A percentile compares a stretch with the other conserved stretches of the same genome.
Evolutionary conservation across 2,888 invertebrate species (phyloP).

Genomic region (Cryptus armator): DNA sequence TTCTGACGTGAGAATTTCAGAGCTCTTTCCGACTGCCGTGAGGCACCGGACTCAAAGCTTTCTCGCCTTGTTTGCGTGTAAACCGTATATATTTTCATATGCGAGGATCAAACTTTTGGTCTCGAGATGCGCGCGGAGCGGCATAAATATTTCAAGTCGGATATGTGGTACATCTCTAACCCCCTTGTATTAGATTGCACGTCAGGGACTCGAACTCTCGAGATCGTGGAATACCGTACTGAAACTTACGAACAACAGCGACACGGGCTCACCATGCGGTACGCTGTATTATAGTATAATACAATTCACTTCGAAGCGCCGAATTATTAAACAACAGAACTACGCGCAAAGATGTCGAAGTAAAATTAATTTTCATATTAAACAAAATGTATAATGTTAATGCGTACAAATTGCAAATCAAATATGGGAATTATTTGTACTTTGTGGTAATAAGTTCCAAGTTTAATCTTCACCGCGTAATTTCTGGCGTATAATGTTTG

Average conservation of each 20-base stretch:
- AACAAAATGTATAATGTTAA: not conserved
- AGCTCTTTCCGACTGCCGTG: not conserved
- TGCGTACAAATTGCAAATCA: not conserved
- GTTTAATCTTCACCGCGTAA: no score
- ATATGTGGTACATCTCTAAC: not conserved
- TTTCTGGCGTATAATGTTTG: no score
- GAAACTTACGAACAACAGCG: conserved; percentile 1
- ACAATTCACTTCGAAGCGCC: not conserved
- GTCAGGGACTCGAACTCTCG: not conserved
- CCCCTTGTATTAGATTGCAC: not conserved
- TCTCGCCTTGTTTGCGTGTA: conserved; percentile 35
- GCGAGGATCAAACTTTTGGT: conserved; percentile 38
- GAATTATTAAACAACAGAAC: conserved; percentile 17
- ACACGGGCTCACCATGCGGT: not conserved
- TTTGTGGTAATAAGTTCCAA: no score
- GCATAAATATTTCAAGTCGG: conserved; percentile 36
- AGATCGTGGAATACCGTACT: not conserved
- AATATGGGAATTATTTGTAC: no score
- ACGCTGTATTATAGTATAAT: not conserved
- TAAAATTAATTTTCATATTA: not conserved
- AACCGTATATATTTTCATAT: conserved; percentile 23
- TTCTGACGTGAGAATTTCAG: conserved; percentile 27
- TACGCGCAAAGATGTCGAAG: not conserved
- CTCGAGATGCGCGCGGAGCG: not conserved
- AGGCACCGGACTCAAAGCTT: conserved; percentile 30